Conservation (phyloP, 2,888 invertebrate species). For the Lasioglossum figueresi region DNA sequence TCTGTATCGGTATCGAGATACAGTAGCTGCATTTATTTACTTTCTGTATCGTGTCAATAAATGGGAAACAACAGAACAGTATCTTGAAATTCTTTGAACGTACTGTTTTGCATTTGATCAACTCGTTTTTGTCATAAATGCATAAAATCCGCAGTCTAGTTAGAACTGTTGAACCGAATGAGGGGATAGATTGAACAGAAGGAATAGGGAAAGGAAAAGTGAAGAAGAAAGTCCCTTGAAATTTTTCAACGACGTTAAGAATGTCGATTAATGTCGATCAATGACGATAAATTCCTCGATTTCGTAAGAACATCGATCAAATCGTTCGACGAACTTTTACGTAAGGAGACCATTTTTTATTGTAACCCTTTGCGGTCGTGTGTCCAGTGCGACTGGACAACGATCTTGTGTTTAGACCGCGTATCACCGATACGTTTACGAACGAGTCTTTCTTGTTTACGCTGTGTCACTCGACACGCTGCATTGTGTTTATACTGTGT, state of each 20-base stretch:
- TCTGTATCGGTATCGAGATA: too few relatives aligned
- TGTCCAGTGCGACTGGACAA: not conserved
- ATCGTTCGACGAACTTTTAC: not conserved
- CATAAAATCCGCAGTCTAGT: not conserved
- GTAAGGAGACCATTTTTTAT: not conserved
- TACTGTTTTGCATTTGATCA: not conserved
- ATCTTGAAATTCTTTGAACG: not conserved
- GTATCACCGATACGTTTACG: not conserved
- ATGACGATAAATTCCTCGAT: not conserved
- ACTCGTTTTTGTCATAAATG: not conserved
- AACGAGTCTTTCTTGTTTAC: not conserved
- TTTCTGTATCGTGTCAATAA: not conserved
- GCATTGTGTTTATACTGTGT: not conserved
- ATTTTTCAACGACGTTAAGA: not conserved
- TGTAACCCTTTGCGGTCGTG: not conserved
- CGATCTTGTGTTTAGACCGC: not conserved
- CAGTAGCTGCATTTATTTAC: not conserved
- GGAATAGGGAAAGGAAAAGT: not conserved
- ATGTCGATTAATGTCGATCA: not conserved
- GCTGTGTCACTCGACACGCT: not conserved
- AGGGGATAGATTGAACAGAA: not conserved
- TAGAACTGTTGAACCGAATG: not conserved
- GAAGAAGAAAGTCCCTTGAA: not conserved
- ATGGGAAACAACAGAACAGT: not conserved
- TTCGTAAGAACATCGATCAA: not conserved